phyloP scores from a whole-genome alignment of 2,113 vertebrate species.

The Catharus minimus region DNA sequence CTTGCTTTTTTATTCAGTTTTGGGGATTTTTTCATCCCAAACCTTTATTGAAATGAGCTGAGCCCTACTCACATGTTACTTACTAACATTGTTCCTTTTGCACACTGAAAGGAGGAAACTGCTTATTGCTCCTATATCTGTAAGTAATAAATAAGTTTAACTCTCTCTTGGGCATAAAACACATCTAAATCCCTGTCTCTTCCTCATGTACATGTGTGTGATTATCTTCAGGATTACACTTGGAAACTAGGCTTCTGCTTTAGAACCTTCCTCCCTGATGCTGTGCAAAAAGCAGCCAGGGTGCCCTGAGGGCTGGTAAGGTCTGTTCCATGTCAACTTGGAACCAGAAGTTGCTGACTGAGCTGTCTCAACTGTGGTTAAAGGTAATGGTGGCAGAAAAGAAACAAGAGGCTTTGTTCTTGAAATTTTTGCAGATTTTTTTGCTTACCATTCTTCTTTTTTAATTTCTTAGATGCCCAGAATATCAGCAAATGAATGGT shows the following conservation, averaged over 20 bases:
- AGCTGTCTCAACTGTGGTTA: neutral
- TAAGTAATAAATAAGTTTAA: neutral
- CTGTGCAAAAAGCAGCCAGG: neutral
- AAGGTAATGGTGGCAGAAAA: conserved; percentile 13
- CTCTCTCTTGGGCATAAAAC: neutral
- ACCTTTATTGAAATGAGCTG: neutral
- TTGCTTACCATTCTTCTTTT: neutral
- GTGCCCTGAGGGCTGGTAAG: neutral
- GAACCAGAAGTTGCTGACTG: conserved; percentile 1
- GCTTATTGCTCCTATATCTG: neutral
- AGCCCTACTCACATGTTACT: neutral
- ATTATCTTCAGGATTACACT: neutral
- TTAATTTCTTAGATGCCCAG: conserved; percentile 16
- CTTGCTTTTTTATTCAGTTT: neutral
- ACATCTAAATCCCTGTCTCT: neutral
- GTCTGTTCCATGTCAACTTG: neutral
- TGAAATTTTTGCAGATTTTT: neutral
- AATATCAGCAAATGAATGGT: conserved; percentile 51
- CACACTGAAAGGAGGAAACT: neutral
- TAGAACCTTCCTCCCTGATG: neutral
- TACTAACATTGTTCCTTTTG: neutral
- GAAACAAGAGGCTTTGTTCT: neutral
- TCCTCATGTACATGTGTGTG: neutral
- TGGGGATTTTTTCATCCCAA: neutral
- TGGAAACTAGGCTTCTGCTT: neutral